Conservation (phyloP, 2,797 vertebrate species). For the Potorous gilbertii region DNA sequence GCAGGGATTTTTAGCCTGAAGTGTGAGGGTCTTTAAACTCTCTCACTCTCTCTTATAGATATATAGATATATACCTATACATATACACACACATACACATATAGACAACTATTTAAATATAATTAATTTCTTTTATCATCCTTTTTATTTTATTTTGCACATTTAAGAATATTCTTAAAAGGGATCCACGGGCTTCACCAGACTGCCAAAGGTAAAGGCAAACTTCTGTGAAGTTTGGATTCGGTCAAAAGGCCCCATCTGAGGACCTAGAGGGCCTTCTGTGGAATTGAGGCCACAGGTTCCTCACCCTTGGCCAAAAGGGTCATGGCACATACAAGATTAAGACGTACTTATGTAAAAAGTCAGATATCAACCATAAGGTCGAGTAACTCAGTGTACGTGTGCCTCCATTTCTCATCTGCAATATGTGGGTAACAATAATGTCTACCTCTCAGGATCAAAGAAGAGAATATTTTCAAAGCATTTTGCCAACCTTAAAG, state of each 20-base stretch:
- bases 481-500: neutral
- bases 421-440: neutral
- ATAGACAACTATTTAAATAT: neutral
- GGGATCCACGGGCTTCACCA: neutral
- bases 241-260: too few species aligned
- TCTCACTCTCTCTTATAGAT: neutral
- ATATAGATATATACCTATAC: too few species aligned
- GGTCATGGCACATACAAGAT: neutral
- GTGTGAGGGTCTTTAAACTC: neutral
- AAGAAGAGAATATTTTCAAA: neutral
- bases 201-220: neutral
- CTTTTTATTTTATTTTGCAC: neutral
- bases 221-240: too few species aligned
- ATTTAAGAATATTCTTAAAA: neutral
- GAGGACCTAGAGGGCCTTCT: too few species aligned
- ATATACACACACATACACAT: too few species aligned
- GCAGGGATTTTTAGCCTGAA: neutral
- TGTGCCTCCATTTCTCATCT: neutral
- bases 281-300: too few species aligned
- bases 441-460: neutral
- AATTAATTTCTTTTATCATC: neutral
- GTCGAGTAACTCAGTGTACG: neutral
- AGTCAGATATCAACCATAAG: neutral
- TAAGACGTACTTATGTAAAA: neutral
- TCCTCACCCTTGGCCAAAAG: neutral